These are phyloP conservation scores for Propithecus coquereli DNA, from an alignment of 2,113 vertebrate species.

Conservation along the genomic window DNA sequence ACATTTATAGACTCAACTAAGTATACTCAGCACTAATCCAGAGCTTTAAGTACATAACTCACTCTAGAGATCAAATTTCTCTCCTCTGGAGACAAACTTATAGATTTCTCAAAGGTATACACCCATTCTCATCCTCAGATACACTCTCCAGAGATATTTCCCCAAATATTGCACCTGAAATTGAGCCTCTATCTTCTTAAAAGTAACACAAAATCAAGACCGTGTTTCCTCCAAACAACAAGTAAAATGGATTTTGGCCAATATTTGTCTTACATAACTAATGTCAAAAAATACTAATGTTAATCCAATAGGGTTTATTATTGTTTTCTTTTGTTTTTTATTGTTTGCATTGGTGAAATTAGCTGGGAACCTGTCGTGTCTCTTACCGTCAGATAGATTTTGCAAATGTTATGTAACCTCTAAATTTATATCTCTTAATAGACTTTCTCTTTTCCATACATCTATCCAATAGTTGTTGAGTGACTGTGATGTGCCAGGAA, in stretches of 20 bases:
- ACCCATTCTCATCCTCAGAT: neutral
- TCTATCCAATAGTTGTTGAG: neutral
- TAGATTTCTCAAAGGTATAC: neutral
- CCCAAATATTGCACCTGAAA: neutral
- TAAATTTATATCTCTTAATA: constrained; percentile 20
- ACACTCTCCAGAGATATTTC: neutral
- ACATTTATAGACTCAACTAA: neutral
- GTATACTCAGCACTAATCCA: neutral
- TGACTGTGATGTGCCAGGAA: neutral
- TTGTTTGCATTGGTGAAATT: neutral
- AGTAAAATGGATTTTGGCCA: neutral
- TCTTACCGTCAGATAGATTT: neutral
- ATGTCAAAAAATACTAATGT: neutral
- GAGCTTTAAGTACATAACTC: neutral
- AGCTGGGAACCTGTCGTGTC: neutral
- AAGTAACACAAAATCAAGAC: neutral
- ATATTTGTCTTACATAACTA: neutral
- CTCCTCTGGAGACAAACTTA: neutral
- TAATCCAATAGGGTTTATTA: neutral
- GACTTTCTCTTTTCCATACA: neutral
- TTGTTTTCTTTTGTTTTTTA: neutral
- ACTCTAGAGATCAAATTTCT: neutral
- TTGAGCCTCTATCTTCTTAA: neutral
- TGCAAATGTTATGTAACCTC: neutral
- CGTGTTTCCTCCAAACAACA: neutral